These are phyloP conservation scores for Petrolisthes manimaculis DNA, from an alignment of 2,888 invertebrate species.

Conservation along the genomic window DNA sequence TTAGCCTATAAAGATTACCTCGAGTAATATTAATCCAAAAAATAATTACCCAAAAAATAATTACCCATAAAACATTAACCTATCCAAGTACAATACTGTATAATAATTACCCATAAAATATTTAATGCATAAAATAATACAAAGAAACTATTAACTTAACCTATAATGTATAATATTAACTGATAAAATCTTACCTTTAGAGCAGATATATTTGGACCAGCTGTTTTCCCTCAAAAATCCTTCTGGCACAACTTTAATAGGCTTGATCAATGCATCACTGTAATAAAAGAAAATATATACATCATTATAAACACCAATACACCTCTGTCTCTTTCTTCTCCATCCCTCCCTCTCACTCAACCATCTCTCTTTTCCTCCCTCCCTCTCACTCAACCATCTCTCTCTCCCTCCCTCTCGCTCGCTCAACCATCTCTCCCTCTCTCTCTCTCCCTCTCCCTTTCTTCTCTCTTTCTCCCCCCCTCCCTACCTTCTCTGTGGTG, in stretches of 20 bases:
- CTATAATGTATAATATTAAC: too few relatives aligned
- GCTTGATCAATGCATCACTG: not conserved
- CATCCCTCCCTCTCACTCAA: not conserved
- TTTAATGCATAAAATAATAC: too few relatives aligned
- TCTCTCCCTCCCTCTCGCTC: not conserved
- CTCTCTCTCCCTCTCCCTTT: slow-evolving; percentile 38
- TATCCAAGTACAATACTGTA: too few relatives aligned
- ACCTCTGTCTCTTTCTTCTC: slow-evolving; percentile 5
- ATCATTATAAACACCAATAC: not conserved
- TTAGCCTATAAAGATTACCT: too few relatives aligned
- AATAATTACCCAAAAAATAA: too few relatives aligned
- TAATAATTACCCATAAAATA: too few relatives aligned
- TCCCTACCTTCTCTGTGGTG: not conserved
- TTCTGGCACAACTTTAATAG: not conserved
- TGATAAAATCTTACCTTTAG: not conserved
- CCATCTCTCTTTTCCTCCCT: not conserved
- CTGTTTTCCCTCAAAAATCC: not conserved
- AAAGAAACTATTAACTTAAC: too few relatives aligned
- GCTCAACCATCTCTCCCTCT: not conserved
- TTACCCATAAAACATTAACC: too few relatives aligned
- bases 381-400: not conserved
- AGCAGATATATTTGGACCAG: not conserved
- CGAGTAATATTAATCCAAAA: too few relatives aligned
- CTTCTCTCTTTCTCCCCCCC: slow-evolving; percentile 5
- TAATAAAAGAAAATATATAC: not conserved